These are phyloP conservation scores for Limanda limanda DNA, from an alignment of 2,113 vertebrate genomes.

Conservation along the genomic window DNA sequence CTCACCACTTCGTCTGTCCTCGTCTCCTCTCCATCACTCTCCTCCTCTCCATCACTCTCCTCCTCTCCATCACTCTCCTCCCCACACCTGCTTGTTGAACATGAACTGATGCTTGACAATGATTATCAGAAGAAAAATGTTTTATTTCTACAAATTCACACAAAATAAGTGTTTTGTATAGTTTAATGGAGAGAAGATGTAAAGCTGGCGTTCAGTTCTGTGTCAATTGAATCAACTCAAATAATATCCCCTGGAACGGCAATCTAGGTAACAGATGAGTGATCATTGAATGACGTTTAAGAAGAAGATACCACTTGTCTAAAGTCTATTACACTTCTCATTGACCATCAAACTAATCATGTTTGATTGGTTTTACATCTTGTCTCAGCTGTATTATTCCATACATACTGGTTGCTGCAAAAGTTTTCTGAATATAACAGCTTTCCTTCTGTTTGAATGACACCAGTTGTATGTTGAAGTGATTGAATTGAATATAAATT, in stretches of 20 bases:
- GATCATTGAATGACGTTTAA: neutral
- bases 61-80: neutral
- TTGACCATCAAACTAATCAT: no score
- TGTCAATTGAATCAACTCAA: constrained; percentile 29
- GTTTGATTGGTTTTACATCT: neutral
- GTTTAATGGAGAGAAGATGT: constrained; percentile 31
- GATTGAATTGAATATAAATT: constrained; percentile 24
- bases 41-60: neutral
- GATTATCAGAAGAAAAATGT: constrained; percentile 50
- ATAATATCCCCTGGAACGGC: neutral
- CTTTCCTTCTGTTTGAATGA: neutral
- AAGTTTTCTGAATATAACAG: neutral
- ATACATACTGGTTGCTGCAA: neutral
- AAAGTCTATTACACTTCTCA: no score
- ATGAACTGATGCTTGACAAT: constrained; percentile 63
- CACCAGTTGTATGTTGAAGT: neutral
- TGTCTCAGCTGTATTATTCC: constrained; percentile 4
- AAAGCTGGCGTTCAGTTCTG: constrained; percentile 18
- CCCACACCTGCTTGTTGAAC: constrained; percentile 26
- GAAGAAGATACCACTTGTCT: no score
- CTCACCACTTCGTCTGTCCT: neutral
- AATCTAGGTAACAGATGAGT: neutral
- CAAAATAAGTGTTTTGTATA: constrained; percentile 51
- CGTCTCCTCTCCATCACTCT: neutral
- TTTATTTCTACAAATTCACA: constrained; percentile 56